phyloP scores from a whole-genome alignment of 2,113 vertebrate species.

The Castor canadensis region DNA sequence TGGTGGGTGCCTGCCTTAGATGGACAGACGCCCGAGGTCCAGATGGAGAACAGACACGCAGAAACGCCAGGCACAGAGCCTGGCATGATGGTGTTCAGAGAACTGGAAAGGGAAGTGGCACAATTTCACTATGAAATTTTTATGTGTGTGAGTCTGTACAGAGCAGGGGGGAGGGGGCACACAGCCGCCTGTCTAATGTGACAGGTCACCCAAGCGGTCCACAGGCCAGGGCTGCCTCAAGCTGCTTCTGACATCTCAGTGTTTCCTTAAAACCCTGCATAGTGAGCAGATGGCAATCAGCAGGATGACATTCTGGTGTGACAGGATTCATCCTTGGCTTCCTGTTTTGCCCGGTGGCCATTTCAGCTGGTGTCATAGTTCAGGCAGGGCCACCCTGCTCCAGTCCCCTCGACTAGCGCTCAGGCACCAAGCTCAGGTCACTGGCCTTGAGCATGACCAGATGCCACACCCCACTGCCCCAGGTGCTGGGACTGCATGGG shows the following conservation, averaged over 20 bases:
- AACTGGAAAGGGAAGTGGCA: background rate
- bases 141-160: background rate
- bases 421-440: background rate
- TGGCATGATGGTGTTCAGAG: fast-evolving
- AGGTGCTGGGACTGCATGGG: fast-evolving
- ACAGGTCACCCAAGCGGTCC: too few relatives aligned
- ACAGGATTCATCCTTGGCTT: background rate
- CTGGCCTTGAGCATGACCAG: too few relatives aligned
- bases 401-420: background rate
- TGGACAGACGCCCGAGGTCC: background rate
- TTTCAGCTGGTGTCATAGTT: too few relatives aligned
- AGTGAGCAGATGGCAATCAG: background rate
- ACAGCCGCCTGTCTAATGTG: too few relatives aligned
- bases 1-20: background rate
- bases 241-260: background rate
- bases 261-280: background rate
- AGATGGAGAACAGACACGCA: background rate
- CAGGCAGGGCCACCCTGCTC: background rate
- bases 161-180: too few relatives aligned
- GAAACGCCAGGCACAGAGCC: background rate
- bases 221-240: background rate
- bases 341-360: background rate
- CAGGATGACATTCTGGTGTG: background rate
- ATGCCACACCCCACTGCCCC: background rate
- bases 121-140: background rate